phyloP scores from a whole-genome alignment of 2,888 invertebrate genomes.

The Lathronympha strigana region DNA sequence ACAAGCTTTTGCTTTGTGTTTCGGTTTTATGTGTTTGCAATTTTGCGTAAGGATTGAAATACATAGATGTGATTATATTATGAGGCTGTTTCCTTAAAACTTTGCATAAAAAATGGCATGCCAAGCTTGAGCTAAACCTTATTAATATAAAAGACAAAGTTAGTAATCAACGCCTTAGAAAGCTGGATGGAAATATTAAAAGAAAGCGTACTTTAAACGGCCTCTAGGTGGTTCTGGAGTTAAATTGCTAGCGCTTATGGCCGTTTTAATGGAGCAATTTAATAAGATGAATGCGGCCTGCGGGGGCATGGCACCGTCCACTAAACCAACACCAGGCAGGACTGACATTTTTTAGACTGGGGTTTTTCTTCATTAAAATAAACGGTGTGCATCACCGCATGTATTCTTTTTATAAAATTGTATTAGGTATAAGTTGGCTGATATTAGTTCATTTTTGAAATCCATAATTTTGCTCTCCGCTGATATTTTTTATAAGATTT shows the following conservation, averaged over 20 bases:
- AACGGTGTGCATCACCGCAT: not conserved
- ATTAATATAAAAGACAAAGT: slow-evolving; percentile 24
- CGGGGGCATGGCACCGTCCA: slow-evolving; percentile 50
- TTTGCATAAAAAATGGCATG: not conserved
- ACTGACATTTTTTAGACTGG: slow-evolving; percentile 38
- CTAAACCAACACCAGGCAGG: slow-evolving; percentile 36
- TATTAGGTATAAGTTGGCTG: no score
- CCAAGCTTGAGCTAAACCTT: not conserved
- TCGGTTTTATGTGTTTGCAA: slow-evolving; percentile 17
- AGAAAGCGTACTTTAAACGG: slow-evolving; percentile 44
- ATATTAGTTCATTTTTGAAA: no score
- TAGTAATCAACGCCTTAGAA: slow-evolving; percentile 26
- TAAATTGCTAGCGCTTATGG: slow-evolving; percentile 63
- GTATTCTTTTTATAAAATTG: no score
- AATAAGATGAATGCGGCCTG: slow-evolving; percentile 67
- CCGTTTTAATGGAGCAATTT: slow-evolving; percentile 70
- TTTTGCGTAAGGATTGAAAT: slow-evolving; percentile 27
- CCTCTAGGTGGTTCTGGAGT: slow-evolving; percentile 46
- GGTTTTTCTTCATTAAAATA: slow-evolving; percentile 34
- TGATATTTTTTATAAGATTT: no score
- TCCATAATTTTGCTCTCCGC: no score
- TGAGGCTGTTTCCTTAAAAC: not conserved
- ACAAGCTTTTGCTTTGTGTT: slow-evolving; percentile 25
- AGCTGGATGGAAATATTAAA: slow-evolving; percentile 41
- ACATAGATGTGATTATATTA: not conserved